These are phyloP conservation scores for Rhogogaster chlorosoma DNA, from an alignment of 2,888 invertebrate genomes.

Conservation along the genomic window DNA sequence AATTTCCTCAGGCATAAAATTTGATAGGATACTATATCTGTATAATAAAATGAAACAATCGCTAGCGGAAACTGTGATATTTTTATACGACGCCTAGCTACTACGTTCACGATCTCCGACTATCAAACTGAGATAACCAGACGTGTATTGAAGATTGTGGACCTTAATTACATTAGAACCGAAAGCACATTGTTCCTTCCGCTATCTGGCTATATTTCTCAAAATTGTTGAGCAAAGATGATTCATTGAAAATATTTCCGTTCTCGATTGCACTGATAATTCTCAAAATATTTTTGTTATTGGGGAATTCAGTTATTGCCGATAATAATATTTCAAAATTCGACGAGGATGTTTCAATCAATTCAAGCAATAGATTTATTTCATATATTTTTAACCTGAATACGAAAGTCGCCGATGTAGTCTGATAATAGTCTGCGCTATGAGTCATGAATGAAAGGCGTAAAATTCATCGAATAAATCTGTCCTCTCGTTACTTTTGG, in stretches of 20 bases:
- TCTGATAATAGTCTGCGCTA: neutral
- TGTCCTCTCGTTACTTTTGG: neutral
- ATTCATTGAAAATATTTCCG: neutral
- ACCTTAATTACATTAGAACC: neutral
- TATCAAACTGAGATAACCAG: neutral
- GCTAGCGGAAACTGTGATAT: slow-evolving; percentile 4
- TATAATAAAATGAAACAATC: neutral
- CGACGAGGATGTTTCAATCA: neutral
- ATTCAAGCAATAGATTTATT: neutral
- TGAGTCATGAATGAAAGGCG: neutral
- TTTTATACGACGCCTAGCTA: neutral
- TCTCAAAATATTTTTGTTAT: neutral
- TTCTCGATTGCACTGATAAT: neutral
- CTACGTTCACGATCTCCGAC: neutral
- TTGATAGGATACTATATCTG: slow-evolving; percentile 17
- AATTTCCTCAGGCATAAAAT: slow-evolving; percentile 16
- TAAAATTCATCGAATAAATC: neutral
- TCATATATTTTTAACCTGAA: neutral
- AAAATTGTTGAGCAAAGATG: neutral
- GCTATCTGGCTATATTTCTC: neutral
- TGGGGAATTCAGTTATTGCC: neutral
- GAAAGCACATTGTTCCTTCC: no score
- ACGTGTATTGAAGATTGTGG: neutral
- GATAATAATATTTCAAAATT: neutral
- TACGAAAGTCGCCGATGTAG: neutral